Evolutionary conservation across 2,113 vertebrate genomes (phyloP), one percentile per base, ranked within the genome.

Genomic region (Erythrocercus mccallii): DNA sequence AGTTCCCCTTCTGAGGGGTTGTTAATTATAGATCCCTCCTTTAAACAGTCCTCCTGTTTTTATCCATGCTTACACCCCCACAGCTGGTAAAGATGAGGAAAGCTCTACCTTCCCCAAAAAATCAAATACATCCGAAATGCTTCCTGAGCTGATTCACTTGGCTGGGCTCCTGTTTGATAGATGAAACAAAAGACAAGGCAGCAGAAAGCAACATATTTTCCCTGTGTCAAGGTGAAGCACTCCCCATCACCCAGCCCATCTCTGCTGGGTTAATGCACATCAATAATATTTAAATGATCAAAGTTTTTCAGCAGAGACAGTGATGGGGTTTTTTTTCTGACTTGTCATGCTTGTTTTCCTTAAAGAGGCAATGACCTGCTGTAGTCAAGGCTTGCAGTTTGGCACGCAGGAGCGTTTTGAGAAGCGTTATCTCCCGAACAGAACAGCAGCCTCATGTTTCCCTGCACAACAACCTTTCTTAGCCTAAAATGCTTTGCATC

Each of bases 401-500:
- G 94, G 94, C 93, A 94, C 40, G 7, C 88, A 79, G 90, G 80
- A 88, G 88, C 82, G 1, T 95, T 96, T 60, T 73, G 85, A n/a
- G 77, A 92, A 62, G 92, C 68, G 76, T 80, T 91, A 80, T 60
- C 86, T 85, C 90, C 94, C 54, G 20, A 74, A 61, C 96, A 94
- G 90, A 96, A 94, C 81, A 91, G 84, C 95, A 93, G 95, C 95
- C 92, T 96, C 95, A 58, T 91, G 96, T 97, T 93, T 97, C 92
- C 94, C 68, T 90, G 94, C 90, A 93, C 94, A 95, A 87, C 93
- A 94, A 95, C 95, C 94, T 97, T 96, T 53, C 95, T 57, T 73
- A 93, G 95, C 95, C 93, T 92, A 86, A 95, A 96, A 94, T 86
- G 95, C 96, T 96, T 94, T 96, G 96, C 96, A 96, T 96, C 95